A percentile compares a stretch with the other conserved stretches of the same genome.
phyloP scores from a whole-genome alignment of 2,113 vertebrate species.

The Myiozetetes cayanensis region DNA sequence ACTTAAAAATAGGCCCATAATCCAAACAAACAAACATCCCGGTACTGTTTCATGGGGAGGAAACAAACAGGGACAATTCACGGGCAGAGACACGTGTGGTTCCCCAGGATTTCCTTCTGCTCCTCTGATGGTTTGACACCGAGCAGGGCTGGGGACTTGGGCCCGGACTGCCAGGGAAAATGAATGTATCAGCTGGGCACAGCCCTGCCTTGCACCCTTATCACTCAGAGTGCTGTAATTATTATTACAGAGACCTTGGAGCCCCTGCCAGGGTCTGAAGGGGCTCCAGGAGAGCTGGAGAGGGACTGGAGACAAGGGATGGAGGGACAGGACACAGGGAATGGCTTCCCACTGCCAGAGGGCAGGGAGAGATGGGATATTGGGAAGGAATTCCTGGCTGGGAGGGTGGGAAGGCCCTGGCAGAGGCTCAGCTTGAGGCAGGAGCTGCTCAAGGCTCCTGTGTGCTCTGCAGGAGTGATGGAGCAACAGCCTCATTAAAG shows the following conservation, averaged over 20 bases:
- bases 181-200: background rate
- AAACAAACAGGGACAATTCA: background rate
- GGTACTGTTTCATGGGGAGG: background rate
- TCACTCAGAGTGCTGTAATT: too few relatives aligned
- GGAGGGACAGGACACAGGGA: background rate
- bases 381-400: background rate
- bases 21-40: background rate
- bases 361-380: rapidly evolving
- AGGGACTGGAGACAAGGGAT: rapidly evolving
- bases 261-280: background rate
- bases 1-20: constrained; percentile 27
- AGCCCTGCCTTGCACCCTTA: rapidly evolving
- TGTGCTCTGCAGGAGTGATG: background rate
- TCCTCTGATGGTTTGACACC: background rate
- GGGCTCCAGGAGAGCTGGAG: background rate
- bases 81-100: rapidly evolving
- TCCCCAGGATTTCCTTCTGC: background rate
- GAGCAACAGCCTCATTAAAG: background rate
- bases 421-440: background rate
- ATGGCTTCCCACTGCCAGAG: background rate
- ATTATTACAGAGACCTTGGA: background rate
- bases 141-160: rapidly evolving
- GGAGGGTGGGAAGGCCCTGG: background rate
- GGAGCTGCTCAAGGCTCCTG: background rate
- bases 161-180: background rate